phyloP scores from a whole-genome alignment of 2,113 vertebrate genomes.

The Lagopus muta region DNA sequence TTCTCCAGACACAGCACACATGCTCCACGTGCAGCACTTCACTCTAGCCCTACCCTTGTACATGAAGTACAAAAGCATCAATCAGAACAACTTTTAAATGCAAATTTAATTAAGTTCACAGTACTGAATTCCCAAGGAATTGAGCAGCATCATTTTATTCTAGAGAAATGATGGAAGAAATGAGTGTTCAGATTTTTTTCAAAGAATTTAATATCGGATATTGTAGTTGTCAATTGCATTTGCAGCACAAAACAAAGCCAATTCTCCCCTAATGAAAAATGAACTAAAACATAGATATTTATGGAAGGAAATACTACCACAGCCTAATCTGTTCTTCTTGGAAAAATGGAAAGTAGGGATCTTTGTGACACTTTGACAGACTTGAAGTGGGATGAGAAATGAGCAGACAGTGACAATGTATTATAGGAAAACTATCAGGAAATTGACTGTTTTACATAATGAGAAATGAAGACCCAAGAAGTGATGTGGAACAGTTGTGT shows the following conservation, averaged over 20 bases:
- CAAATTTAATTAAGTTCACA: background rate
- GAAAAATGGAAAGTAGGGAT: background rate
- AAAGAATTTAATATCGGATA: background rate
- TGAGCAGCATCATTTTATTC: background rate
- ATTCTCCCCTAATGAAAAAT: background rate
- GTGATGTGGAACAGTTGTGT: background rate
- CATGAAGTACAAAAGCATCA: background rate
- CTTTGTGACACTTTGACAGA: background rate
- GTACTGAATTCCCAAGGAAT: background rate
- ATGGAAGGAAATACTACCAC: background rate
- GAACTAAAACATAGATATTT: background rate
- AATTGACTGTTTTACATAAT: background rate
- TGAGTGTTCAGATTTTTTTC: background rate
- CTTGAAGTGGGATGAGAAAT: background rate
- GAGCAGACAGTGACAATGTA: background rate
- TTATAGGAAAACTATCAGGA: background rate
- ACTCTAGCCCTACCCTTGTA: background rate
- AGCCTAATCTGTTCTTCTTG: background rate
- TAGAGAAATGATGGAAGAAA: background rate
- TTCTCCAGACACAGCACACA: background rate
- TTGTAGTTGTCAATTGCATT: background rate
- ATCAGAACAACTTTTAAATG: background rate
- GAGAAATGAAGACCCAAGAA: constrained; percentile 24
- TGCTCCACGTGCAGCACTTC: background rate
- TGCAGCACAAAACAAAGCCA: background rate